Evolutionary conservation across 2,113 vertebrate species (phyloP).

Genomic region (Aptenodytes patagonicus): DNA sequence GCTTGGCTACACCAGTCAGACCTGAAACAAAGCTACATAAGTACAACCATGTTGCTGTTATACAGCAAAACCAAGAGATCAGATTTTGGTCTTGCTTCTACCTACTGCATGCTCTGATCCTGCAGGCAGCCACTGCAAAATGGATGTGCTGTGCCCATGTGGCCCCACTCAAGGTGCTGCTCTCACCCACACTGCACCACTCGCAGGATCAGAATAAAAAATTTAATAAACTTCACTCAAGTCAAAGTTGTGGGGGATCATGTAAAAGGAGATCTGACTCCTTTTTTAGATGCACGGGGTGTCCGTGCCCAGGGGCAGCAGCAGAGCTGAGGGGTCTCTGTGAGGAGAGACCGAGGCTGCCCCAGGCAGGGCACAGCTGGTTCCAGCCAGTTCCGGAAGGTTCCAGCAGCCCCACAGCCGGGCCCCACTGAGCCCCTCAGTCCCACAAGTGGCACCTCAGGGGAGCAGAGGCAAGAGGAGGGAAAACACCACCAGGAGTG

Average conservation of each 20-base stretch:
- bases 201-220: too few relatives aligned
- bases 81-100: neutral
- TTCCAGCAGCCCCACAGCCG: neutral
- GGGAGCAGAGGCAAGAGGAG: neutral
- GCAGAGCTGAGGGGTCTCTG: neutral
- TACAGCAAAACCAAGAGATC: accelerated
- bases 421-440: neutral
- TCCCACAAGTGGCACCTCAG: accelerated
- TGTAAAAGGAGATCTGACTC: neutral
- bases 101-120: accelerated
- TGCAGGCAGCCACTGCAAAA: neutral
- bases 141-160: accelerated
- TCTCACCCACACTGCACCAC: accelerated
- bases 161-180: accelerated
- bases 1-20: accelerated
- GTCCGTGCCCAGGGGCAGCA: accelerated
- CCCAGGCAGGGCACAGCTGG: accelerated
- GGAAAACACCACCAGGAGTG: neutral
- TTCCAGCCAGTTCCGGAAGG: accelerated
- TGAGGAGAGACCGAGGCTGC: accelerated
- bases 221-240: neutral
- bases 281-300: neutral
- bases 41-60: accelerated
- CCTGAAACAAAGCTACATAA: accelerated
- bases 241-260: neutral